Conservation (phyloP, 2,888 invertebrate genomes). For the Drosophila anceps region DNA sequence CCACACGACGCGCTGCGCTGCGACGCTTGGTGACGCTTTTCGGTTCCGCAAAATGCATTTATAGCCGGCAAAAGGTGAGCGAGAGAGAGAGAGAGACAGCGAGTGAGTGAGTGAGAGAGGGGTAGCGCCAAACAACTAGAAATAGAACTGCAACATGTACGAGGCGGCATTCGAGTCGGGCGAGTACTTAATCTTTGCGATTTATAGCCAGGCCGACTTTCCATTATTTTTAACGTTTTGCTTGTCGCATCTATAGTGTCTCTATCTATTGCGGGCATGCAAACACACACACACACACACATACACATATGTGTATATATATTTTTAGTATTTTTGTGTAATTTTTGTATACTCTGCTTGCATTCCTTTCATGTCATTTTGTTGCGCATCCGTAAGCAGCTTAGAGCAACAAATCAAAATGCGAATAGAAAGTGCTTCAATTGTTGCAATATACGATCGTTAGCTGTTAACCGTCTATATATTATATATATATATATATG, state of each 20-base stretch:
- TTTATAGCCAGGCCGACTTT: constrained; percentile 69
- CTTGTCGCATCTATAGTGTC: constrained; percentile 33
- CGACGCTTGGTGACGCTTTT: constrained; percentile 49
- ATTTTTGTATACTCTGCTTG: constrained; percentile 33
- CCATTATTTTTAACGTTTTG: constrained; percentile 65
- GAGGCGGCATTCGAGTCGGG: constrained; percentile 22
- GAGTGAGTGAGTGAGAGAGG: not conserved
- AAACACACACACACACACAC: not conserved
- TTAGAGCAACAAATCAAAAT: not conserved
- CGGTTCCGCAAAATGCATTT: constrained; percentile 75
- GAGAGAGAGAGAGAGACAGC: not conserved
- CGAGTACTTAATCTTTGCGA: constrained; percentile 73
- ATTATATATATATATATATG: not conserved
- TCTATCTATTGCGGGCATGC: constrained; percentile 5
- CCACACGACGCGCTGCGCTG: constrained; percentile 41
- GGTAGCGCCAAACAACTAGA: constrained; percentile 72
- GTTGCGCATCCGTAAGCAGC: constrained; percentile 45
- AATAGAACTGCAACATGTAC: constrained; percentile 67
- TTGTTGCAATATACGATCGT: not conserved
- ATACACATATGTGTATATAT: not conserved
- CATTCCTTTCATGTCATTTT: constrained; percentile 65
- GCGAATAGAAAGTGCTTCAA: not conserved
- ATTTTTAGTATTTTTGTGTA: constrained; percentile 35
- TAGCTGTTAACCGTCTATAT: not conserved
- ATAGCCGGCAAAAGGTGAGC: constrained; percentile 46